Percentiles rank a stretch among this genome's conserved stretches.
Evolutionary conservation across 2,113 vertebrate genomes (phyloP).

Genomic region (Oncorhynchus kisutch): DNA sequence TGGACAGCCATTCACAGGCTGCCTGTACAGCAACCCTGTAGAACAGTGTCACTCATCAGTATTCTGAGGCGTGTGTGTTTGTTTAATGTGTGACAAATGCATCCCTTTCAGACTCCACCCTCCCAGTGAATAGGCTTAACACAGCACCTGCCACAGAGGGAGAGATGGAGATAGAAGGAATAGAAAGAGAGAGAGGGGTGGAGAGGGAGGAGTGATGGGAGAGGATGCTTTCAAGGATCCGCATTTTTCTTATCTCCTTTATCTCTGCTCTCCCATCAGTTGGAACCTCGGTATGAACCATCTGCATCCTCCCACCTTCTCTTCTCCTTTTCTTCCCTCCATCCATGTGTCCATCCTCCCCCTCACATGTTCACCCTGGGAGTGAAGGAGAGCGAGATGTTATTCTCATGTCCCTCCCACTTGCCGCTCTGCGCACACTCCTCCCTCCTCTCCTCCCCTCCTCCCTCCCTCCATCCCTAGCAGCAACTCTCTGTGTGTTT

Average conservation of each 20-base stretch:
- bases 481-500: constrained; percentile 27
- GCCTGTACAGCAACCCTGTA: neutral
- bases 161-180: neutral
- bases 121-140: neutral
- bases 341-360: neutral
- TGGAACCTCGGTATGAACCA: too few relatives aligned
- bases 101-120: neutral
- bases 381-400: neutral
- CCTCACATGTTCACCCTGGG: neutral
- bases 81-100: neutral
- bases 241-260: too few relatives aligned
- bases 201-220: neutral
- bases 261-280: too few relatives aligned
- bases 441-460: constrained; percentile 15
- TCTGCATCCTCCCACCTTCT: neutral
- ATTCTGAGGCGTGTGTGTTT: neutral
- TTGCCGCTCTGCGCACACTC: constrained; percentile 11
- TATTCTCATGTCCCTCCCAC: constrained; percentile 29
- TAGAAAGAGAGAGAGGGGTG: neutral
- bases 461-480: constrained; percentile 8
- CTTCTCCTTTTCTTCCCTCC: neutral
- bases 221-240: too few relatives aligned
- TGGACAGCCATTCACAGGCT: neutral
- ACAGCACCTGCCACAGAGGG: constrained; percentile 4
- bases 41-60: constrained; percentile 1